phyloP scores from a whole-genome alignment of 37 sponge, comb jelly and placozoan genomes.

The Aplysina aerophoba region DNA sequence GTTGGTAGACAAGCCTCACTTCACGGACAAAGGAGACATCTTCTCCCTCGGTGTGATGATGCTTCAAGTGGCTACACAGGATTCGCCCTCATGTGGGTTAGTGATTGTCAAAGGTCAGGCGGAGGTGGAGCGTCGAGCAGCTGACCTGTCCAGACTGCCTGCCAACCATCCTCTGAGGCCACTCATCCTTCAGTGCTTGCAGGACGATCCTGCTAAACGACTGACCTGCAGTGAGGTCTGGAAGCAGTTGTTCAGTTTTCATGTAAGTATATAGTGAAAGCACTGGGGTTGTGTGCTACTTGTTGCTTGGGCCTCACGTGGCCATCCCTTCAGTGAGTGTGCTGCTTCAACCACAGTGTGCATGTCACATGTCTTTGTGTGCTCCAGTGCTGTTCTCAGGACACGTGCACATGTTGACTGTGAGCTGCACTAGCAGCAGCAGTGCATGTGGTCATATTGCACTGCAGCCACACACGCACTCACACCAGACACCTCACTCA shows the following conservation, averaged over 20 bases:
- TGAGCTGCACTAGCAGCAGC: too few species aligned
- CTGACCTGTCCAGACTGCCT: background rate
- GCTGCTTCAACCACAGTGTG: background rate
- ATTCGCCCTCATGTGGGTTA: background rate
- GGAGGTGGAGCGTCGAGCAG: slow-evolving; percentile 15
- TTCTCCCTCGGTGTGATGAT: slow-evolving; percentile 28
- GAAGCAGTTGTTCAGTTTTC: too few species aligned
- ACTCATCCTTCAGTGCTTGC: background rate
- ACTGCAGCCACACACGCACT: too few species aligned
- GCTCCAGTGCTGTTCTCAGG: too few species aligned
- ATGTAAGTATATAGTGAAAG: too few species aligned
- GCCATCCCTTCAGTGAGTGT: background rate
- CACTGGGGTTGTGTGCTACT: too few species aligned
- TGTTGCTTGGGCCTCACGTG: too few species aligned
- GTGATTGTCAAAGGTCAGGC: background rate
- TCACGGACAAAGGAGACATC: slow-evolving; percentile 8
- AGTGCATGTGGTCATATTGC: too few species aligned
- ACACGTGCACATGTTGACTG: too few species aligned
- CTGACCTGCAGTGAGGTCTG: background rate
- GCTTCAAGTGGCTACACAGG: background rate
- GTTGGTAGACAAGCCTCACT: background rate
- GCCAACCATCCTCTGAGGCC: background rate
- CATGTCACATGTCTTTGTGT: background rate
- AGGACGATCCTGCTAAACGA: background rate
- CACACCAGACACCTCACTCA: too few species aligned